Conservation (phyloP, 30 jellyfish, hydroid and myxozoan genomes). For the Rhopilema esculentum region DNA sequence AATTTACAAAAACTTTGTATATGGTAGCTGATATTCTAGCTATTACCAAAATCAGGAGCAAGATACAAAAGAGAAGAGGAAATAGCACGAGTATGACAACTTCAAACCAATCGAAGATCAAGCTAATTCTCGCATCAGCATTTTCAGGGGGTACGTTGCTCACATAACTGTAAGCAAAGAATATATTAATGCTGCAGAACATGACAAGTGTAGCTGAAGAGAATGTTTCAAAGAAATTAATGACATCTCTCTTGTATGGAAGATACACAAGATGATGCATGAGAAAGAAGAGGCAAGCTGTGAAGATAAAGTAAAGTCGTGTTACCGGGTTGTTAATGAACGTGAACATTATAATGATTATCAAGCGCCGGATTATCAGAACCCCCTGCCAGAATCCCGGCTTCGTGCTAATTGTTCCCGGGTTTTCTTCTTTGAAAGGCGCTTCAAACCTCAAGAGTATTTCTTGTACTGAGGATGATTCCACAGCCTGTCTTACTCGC, state of each 20-base stretch:
- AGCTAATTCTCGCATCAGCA: constrained; percentile 78
- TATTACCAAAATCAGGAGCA: constrained; percentile 36
- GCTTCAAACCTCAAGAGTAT: constrained; percentile 75
- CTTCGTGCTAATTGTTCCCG: not conserved
- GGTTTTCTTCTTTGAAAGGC: constrained; percentile 55
- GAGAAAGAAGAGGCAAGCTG: constrained; percentile 80
- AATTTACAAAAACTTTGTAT: no score
- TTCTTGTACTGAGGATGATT: constrained; percentile 40
- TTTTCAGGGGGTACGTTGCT: constrained; percentile 89
- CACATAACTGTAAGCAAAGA: constrained; percentile 94
- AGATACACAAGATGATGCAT: constrained; percentile 80
- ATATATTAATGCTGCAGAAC: constrained; percentile 85
- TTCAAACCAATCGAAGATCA: constrained; percentile 85
- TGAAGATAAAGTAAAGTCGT: constrained; percentile 70
- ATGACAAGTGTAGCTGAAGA: constrained; percentile 74
- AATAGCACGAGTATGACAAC: constrained; percentile 68
- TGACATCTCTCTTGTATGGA: constrained; percentile 71
- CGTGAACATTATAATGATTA: constrained; percentile 72
- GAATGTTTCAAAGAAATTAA: constrained; percentile 72
- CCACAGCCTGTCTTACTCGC: constrained; percentile 5
- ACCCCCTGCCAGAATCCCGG: constrained; percentile 99
- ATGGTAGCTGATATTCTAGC: no score
- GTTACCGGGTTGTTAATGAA: constrained; percentile 84
- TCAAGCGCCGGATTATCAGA: constrained; percentile 75
- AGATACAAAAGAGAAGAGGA: constrained; percentile 53